These are phyloP conservation scores for Catocala fraxini DNA, from an alignment of 2,888 invertebrate species.

Conservation along the genomic window DNA sequence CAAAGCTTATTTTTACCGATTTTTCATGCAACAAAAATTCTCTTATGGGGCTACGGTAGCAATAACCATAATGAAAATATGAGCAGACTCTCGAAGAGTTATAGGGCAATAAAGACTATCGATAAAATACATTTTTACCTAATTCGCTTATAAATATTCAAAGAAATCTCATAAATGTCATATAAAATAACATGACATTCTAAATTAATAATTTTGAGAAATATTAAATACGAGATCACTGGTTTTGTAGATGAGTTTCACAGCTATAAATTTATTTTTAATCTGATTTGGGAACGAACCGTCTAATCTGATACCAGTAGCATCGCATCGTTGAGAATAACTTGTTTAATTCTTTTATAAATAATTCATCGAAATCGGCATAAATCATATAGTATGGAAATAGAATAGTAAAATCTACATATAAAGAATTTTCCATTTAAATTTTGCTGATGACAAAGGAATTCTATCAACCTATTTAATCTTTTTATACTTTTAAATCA, in stretches of 20 bases:
- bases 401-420: not conserved
- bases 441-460: not conserved
- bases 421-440: not conserved
- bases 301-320: not conserved
- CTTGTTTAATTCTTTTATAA: not conserved
- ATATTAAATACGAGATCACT: constrained; percentile 39
- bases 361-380: constrained; percentile 2
- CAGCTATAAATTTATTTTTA: constrained; percentile 12
- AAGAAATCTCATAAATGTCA: constrained; percentile 40
- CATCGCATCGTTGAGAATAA: not conserved
- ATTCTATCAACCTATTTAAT: no score
- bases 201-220: constrained; percentile 46
- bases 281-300: constrained; percentile 14
- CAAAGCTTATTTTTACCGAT: constrained; percentile 68
- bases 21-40: constrained; percentile 69
- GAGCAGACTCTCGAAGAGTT: constrained; percentile 56
- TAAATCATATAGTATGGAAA: not conserved
- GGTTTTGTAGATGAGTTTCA: constrained; percentile 23
- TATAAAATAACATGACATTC: constrained; percentile 30
- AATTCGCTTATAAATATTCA: constrained; percentile 52
- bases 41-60: constrained; percentile 60
- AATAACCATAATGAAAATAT: constrained; percentile 71
- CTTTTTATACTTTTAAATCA: no score
- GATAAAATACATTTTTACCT: constrained; percentile 51
- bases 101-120: constrained; percentile 59